Conservation (phyloP, 2,888 invertebrate genomes). For the Drosophila suboccidentalis region DNA sequence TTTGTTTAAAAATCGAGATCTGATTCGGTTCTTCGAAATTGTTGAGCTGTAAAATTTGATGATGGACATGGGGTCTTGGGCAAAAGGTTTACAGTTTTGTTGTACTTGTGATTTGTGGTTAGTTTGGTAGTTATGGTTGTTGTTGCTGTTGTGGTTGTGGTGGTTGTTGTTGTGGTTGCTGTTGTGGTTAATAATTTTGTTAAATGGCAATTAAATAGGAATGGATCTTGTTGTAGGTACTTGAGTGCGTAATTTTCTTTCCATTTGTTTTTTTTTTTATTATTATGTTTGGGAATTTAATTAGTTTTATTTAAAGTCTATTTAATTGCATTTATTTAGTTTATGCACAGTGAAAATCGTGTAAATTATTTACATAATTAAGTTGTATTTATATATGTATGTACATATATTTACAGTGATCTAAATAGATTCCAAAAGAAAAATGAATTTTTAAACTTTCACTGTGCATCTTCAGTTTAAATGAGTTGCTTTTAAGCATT, state of each 20-base stretch:
- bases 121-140: slow-evolving; percentile 14
- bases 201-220: slow-evolving; percentile 52
- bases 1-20: slow-evolving; percentile 84
- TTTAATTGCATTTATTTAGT: slow-evolving; percentile 61
- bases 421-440: neutral
- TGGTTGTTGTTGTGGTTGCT: slow-evolving; percentile 24
- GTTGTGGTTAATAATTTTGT: slow-evolving; percentile 32
- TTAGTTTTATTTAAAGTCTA: slow-evolving; percentile 53
- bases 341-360: slow-evolving; percentile 62
- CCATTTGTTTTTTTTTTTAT: slow-evolving; percentile 1
- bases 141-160: slow-evolving; percentile 13
- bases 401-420: neutral
- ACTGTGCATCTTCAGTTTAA: slow-evolving; percentile 55
- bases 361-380: slow-evolving; percentile 4
- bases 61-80: slow-evolving; percentile 62
- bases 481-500: slow-evolving; percentile 22
- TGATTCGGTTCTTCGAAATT: slow-evolving; percentile 62
- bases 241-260: neutral
- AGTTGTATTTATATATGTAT: neutral
- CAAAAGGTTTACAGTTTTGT: slow-evolving; percentile 41
- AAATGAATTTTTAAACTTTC: slow-evolving; percentile 23
- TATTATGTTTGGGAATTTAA: slow-evolving; percentile 17
- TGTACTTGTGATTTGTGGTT: slow-evolving; percentile 36
- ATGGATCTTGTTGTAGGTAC: slow-evolving; percentile 33
- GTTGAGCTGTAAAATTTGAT: slow-evolving; percentile 67